These are phyloP conservation scores for Didymodactylos carnosus DNA, from an alignment of 2,888 invertebrate species.

Conservation along the genomic window DNA sequence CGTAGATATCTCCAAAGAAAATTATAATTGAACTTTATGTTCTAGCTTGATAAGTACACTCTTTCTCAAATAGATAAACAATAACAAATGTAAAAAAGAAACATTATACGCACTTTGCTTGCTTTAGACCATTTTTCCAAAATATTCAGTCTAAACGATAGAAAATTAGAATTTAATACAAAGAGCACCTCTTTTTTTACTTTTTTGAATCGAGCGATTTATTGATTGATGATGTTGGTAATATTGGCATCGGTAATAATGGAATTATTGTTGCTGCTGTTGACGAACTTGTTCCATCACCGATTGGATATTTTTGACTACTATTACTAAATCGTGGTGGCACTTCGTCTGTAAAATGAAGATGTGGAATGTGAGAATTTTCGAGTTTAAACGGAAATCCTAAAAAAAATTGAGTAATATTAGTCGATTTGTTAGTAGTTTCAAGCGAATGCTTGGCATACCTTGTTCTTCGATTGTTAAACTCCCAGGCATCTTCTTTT, in stretches of 20 bases:
- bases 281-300: background rate
- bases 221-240: background rate
- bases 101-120: background rate
- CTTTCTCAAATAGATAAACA: no score
- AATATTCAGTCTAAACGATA: background rate
- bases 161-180: background rate
- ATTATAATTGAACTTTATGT: no score
- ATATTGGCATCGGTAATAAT: background rate
- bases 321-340: background rate
- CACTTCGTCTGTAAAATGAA: background rate
- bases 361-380: background rate
- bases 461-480: no score
- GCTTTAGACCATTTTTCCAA: background rate
- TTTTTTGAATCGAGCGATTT: background rate
- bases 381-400: background rate
- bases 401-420: background rate
- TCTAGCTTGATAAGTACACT: no score
- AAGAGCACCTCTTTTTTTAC: background rate
- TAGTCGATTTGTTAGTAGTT: no score
- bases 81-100: no score
- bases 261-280: background rate
- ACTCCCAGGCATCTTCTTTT: background rate
- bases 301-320: background rate
- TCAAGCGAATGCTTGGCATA: no score
- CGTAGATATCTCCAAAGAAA: no score